phyloP scores from a whole-genome alignment of 1,140 invertebrate genomes.

The Euwallacea similis region DNA sequence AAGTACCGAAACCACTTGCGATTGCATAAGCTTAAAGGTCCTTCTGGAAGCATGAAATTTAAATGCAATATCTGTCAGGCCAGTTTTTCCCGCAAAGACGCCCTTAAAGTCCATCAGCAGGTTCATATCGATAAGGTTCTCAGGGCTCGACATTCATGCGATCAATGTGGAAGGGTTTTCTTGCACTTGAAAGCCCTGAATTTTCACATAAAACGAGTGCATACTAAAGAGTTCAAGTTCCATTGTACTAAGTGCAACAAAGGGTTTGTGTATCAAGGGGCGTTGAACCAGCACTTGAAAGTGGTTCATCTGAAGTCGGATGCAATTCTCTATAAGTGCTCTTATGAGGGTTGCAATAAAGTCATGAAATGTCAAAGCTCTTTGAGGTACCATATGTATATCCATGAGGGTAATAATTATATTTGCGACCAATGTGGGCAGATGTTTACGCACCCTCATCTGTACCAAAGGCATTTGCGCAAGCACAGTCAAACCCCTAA shows the following conservation, averaged over 20 bases:
- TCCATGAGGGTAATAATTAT: conserved; percentile 18
- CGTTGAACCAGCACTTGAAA: conserved; percentile 21
- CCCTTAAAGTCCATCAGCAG: conserved; percentile 7
- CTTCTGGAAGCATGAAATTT: conserved; percentile 17
- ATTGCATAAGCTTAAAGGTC: conserved; percentile 44
- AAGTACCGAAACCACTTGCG: conserved; percentile 26
- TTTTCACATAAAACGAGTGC: conserved; percentile 15
- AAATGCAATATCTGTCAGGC: conserved; percentile 1
- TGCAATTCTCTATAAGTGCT: conserved; percentile 8
- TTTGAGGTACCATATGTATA: conserved; percentile 20
- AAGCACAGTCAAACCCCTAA: conserved; percentile 11
- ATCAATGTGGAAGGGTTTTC: conserved; percentile 12
- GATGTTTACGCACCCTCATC: conserved; percentile 20
- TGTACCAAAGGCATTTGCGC: conserved; percentile 10
- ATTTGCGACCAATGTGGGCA: conserved; percentile 27
- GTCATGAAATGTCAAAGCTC: conserved; percentile 13
- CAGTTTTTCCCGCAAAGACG: conserved; percentile 11
- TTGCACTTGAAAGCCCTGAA: conserved; percentile 7
- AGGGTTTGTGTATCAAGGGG: conserved; percentile 9
- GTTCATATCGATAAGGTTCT: conserved; percentile 7
- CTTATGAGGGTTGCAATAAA: conserved; percentile 12
- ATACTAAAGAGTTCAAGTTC: conserved; percentile 23
- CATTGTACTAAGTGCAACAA: conserved; percentile 10
- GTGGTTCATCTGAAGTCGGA: conserved; percentile 5
- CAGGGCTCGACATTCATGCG: conserved; percentile 11